Evolutionary conservation across 2,797 vertebrate species (phyloP).

Genomic region (Micromesistius poutassou): DNA sequence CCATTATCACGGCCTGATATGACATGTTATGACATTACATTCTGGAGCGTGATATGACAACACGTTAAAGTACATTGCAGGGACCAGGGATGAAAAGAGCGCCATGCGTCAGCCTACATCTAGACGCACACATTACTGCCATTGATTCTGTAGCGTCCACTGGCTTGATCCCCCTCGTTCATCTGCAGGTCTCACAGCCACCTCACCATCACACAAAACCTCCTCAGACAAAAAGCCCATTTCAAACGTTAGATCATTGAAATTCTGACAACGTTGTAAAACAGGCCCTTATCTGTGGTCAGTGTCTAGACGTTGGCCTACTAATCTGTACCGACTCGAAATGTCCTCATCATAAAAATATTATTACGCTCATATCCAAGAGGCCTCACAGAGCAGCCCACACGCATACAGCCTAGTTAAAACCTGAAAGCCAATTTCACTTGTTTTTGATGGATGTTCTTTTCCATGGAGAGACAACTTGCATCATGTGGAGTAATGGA

Average conservation of each 20-base stretch:
- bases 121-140: too few species aligned
- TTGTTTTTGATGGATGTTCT: too few species aligned
- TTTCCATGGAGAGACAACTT: too few species aligned
- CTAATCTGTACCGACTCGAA: neutral
- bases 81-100: neutral
- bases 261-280: neutral
- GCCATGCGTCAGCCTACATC: neutral
- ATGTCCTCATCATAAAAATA: neutral
- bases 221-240: neutral
- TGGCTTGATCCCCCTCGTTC: too few species aligned
- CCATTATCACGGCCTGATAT: neutral
- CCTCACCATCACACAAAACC: neutral
- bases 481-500: neutral
- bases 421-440: too few species aligned
- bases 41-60: neutral
- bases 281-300: neutral
- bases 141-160: too few species aligned
- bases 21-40: neutral
- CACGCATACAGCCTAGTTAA: too few species aligned
- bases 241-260: too few species aligned
- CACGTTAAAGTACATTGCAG: neutral
- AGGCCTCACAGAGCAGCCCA: neutral
- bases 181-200: too few species aligned
- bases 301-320: neutral
- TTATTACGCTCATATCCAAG: neutral